phyloP scores from a whole-genome alignment of 2,797 vertebrate genomes.

The Balearica regulorum region DNA sequence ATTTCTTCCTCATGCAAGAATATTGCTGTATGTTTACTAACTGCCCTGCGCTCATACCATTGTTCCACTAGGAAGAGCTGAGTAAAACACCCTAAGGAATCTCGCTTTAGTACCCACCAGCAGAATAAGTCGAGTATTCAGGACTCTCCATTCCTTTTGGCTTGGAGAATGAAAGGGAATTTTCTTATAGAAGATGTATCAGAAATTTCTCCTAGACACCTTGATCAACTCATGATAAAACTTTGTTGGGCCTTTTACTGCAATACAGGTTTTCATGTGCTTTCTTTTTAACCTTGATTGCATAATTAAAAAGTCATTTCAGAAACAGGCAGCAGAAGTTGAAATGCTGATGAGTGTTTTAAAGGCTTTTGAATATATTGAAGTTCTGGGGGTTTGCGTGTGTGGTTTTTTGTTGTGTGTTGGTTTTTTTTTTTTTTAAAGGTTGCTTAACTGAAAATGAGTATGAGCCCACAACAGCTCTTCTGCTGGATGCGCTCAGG shows the following conservation, averaged over 20 bases:
- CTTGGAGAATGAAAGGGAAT: neutral
- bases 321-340: neutral
- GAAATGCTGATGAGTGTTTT: neutral
- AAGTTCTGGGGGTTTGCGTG: neutral
- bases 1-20: neutral
- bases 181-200: neutral
- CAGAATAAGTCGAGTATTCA: neutral
- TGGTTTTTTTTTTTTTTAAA: neutral
- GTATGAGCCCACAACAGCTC: constrained; percentile 16
- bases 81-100: neutral
- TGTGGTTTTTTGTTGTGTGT: neutral
- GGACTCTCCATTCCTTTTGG: neutral
- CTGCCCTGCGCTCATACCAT: neutral
- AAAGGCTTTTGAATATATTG: neutral
- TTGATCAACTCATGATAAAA: neutral
- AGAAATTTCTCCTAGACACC: neutral
- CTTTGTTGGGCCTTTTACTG: neutral
- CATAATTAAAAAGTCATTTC: neutral
- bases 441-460: constrained; percentile 59
- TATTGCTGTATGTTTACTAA: neutral
- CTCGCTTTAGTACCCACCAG: neutral
- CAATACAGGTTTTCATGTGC: neutral
- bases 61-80: rapidly evolving
- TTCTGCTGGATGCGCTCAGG: constrained; percentile 60
- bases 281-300: neutral